A percentile compares a stretch with the other conserved stretches of the same genome.
Conservation (phyloP, 1,140 invertebrate species). For the Tetragonula clypearis region DNA sequence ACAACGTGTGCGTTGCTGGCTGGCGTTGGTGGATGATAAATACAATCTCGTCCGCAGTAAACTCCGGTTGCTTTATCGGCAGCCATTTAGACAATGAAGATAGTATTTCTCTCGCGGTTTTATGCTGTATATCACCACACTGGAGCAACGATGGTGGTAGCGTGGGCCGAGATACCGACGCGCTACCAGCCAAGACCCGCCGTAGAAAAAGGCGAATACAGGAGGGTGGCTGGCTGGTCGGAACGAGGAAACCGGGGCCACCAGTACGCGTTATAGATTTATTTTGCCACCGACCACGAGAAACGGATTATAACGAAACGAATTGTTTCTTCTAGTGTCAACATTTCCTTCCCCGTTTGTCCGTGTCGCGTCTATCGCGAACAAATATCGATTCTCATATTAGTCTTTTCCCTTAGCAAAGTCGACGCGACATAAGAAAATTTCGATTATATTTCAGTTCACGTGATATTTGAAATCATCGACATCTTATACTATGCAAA, state of each 20-base stretch:
- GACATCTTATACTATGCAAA: background rate
- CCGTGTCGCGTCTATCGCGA: background rate
- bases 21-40: constrained; percentile 73
- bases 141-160: constrained; percentile 58
- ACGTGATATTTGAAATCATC: background rate
- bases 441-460: background rate
- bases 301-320: constrained; percentile 68
- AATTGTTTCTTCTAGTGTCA: constrained; percentile 52
- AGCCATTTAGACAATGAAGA: constrained; percentile 80
- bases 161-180: constrained; percentile 67
- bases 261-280: constrained; percentile 65
- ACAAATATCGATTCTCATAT: background rate
- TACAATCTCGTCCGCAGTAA: constrained; percentile 75
- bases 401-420: background rate
- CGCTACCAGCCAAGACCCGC: constrained; percentile 66
- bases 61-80: constrained; percentile 76
- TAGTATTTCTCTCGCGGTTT: constrained; percentile 78
- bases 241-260: constrained; percentile 31
- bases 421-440: background rate
- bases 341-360: background rate
- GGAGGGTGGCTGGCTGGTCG: constrained; percentile 28
- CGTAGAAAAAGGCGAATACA: constrained; percentile 52
- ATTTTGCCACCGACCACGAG: constrained; percentile 62
- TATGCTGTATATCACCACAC: constrained; percentile 73
- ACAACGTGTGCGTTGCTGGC: constrained; percentile 62